These are phyloP conservation scores for Trochalopteron elliotii DNA, from an alignment of 2,113 vertebrate genomes.

Conservation along the genomic window DNA sequence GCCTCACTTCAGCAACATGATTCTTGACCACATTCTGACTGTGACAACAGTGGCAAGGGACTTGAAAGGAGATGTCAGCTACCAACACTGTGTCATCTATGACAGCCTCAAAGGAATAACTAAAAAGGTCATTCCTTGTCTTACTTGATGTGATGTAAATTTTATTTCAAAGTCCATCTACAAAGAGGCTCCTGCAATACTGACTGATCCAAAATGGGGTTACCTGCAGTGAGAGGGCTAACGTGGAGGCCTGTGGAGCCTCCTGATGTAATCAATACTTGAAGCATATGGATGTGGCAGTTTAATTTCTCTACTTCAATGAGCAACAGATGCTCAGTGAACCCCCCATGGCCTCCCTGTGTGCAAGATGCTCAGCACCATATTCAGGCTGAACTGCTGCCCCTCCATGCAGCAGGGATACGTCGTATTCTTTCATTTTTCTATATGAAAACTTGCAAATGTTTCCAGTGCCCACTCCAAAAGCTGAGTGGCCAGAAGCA, in stretches of 20 bases:
- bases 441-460: background rate
- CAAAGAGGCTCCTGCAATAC: background rate
- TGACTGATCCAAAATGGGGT: background rate
- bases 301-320: slow-evolving; percentile 6
- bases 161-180: slow-evolving; percentile 26
- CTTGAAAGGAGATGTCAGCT: slow-evolving; percentile 32
- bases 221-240: background rate
- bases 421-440: background rate
- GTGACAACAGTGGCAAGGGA: background rate
- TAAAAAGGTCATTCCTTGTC: slow-evolving; percentile 28
- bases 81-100: background rate
- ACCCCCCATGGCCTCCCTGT: background rate
- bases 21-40: background rate
- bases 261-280: background rate
- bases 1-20: background rate
- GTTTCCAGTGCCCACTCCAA: background rate
- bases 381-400: background rate
- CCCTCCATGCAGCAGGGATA: background rate
- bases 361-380: background rate
- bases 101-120: slow-evolving; percentile 23
- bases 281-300: background rate
- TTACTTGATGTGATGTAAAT: slow-evolving; percentile 7
- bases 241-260: background rate
- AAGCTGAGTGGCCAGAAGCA: background rate
- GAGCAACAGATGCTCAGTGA: slow-evolving; percentile 11